Evolutionary conservation across 2,113 vertebrate species (phyloP), one percentile per base, ranked within the genome.

Genomic region (Phaethon lepturus): DNA sequence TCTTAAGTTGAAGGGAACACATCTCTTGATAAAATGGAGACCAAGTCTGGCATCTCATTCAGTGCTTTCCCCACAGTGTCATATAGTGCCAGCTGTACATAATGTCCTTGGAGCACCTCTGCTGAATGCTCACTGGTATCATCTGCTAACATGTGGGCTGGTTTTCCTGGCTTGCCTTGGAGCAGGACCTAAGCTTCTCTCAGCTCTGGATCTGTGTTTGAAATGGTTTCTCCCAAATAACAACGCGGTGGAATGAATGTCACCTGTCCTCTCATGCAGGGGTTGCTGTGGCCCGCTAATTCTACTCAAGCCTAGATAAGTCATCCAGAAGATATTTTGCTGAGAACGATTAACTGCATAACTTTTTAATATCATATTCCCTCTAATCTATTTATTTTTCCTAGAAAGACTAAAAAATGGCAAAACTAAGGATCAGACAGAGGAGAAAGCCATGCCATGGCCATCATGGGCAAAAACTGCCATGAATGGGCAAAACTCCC

Each of bases 21-120:
- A 38, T n/a, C 16, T 62, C 40, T 58, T 72, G 50, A 53, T 29
- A 63, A 81, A 88, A 47, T 2, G 17, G 47, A 86, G 33, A 53
- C 17, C 13, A 80, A 84, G 16, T 12, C 33, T 66, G 85, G 17
- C 9, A 68, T 4, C 6, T 16, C 31, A 13, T 29, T 78, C 11
- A 10, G 56, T 59, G 9, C 17, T 85, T 72, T 6, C 1, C 60
- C 23, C n/a, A 23, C 3, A 28, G 4, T 10, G 12, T 92, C 60
- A 17, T 10, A 16, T 8, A 15, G 10, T 40, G 29, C 25, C 2
- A 0, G 7, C 17, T 82, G 11, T 44, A 62, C 2, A 3, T 29
- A 11, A 22, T 16, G 5, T 42, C 31, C 31, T 78, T 19, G 47
- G n/a, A 40, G 28, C 16, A n/a, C 25, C 44, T 74, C 18, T 67